Base-by-base conservation (phyloP, 2,797 vertebrate species). In the Triplophysa bombifrons region DNA sequence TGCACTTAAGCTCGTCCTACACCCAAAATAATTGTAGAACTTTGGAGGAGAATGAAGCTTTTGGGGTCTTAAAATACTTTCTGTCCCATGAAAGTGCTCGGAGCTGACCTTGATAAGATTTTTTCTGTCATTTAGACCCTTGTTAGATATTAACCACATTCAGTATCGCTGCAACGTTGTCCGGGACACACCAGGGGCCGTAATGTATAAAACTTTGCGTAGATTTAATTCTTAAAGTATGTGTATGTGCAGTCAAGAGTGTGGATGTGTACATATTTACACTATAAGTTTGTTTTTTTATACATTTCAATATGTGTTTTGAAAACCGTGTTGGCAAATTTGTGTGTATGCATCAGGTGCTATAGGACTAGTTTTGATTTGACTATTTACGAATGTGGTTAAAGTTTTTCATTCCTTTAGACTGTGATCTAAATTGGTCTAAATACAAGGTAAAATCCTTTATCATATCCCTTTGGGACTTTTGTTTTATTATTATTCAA, bases 1-100 rank as follows among this genome's bases (percentile, higher is more conserved):
- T 44, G 46, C 55, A 48, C 83, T 81, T 76, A 86, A 86, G 80
- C 77, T 65, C 82, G 17, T 82, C 87, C 83, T 73, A 84, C 87
- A 83, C 60, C 56, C 66, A 72, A 56, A 55, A 75, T 60, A 41
- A 46, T 83, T 74, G 66, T 51, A 80, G 72, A 74, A 78, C n/a
- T 66, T 72, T 70, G 72, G 66, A 50, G 48, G 60, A 60, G n/a
- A 81, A 46, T 55, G 7, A 83, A 55, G 65, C 74, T 50, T 60
- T 12, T 25, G 63, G 81, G 56, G 46, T 76, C 51, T 51, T 61
- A 34, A 12, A 19, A 68, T 56, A 53, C 65, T 69, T 74, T 78
- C 67, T 72, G 77, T 66, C 74, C 70, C 20, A 50, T 65, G 30
- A 56, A 68, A 69, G 63, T 72, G 48, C 65, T 13, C 73, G 68